A percentile compares a stretch with the other conserved stretches of the same genome.
Conservation (phyloP, 2,113 vertebrate species). For the Corvus moneduloides region DNA sequence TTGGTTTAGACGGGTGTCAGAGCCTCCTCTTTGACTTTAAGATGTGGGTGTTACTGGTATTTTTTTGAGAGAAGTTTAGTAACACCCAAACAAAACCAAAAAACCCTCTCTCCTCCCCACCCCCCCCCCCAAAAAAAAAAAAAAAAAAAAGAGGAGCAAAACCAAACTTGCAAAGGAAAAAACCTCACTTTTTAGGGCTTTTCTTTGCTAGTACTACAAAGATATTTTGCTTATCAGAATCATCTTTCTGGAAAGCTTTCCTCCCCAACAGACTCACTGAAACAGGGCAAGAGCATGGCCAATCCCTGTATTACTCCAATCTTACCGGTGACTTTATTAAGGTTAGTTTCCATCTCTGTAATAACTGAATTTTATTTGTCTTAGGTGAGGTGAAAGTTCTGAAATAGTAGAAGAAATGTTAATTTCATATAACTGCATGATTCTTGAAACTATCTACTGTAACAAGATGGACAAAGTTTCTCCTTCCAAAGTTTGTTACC, state of each 20-base stretch:
- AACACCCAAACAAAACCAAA: background rate
- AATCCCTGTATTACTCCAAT: background rate
- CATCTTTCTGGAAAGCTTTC: background rate
- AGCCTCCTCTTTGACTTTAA: background rate
- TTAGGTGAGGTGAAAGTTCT: background rate
- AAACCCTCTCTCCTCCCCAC: background rate
- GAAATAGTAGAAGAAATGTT: background rate
- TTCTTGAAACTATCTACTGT: background rate
- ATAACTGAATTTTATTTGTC: background rate
- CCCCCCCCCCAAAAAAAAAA: too few relatives aligned
- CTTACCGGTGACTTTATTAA: background rate
- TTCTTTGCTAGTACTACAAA: background rate
- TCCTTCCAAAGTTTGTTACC: background rate
- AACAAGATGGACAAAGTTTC: background rate
- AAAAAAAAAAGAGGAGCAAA: background rate
- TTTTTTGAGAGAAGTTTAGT: background rate
- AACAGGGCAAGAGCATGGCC: background rate
- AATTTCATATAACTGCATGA: background rate
- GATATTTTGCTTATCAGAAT: background rate
- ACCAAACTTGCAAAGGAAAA: fast-evolving
- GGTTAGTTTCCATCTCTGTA: background rate
- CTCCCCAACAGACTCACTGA: background rate
- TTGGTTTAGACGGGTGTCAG: background rate
- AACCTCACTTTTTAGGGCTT: fast-evolving
- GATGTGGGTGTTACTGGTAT: too few relatives aligned